Percentiles rank a stretch among this genome's conserved stretches.
Evolutionary conservation across 64 coral and sea anemone genomes (phyloP).

Genomic region (Cladopsammia gracilis): DNA sequence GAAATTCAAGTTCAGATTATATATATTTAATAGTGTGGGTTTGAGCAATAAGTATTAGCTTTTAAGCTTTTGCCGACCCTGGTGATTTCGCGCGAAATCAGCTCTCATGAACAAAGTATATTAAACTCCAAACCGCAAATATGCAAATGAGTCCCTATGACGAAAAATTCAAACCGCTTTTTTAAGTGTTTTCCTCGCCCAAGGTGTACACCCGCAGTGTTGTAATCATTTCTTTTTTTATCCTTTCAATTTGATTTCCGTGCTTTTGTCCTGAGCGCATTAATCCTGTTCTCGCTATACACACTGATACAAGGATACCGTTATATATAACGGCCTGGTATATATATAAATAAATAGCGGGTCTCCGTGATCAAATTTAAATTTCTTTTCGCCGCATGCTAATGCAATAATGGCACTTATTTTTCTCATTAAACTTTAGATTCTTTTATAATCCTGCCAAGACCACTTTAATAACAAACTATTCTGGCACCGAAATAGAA

Average conservation of each 20-base stretch:
- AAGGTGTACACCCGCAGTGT: slow-evolving; percentile 33
- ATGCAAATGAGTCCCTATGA: slow-evolving; percentile 40
- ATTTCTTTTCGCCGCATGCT: neutral
- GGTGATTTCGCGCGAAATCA: slow-evolving; percentile 34
- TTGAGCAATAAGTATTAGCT: slow-evolving; percentile 49
- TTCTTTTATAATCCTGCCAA: neutral
- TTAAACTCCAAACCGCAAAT: slow-evolving; percentile 60
- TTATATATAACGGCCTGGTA: slow-evolving; percentile 40
- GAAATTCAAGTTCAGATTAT: neutral
- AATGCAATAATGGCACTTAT: slow-evolving; percentile 25
- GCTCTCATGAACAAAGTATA: slow-evolving; percentile 39
- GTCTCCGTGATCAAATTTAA: neutral
- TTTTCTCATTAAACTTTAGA: slow-evolving; percentile 51
- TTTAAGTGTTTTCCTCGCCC: slow-evolving; percentile 27
- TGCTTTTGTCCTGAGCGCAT: neutral
- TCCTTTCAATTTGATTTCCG: slow-evolving; percentile 14
- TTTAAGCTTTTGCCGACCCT: slow-evolving; percentile 26
- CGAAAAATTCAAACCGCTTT: slow-evolving; percentile 26
- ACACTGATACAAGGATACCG: neutral
- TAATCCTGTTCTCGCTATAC: neutral
- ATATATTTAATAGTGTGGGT: slow-evolving; percentile 34
- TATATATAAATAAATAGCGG: slow-evolving; percentile 28
- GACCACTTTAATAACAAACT: slow-evolving; percentile 14
- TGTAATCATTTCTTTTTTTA: slow-evolving; percentile 34
- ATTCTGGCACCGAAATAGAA: neutral